Conservation (phyloP, 2,888 invertebrate species). For the Lycophotia porphyrea region DNA sequence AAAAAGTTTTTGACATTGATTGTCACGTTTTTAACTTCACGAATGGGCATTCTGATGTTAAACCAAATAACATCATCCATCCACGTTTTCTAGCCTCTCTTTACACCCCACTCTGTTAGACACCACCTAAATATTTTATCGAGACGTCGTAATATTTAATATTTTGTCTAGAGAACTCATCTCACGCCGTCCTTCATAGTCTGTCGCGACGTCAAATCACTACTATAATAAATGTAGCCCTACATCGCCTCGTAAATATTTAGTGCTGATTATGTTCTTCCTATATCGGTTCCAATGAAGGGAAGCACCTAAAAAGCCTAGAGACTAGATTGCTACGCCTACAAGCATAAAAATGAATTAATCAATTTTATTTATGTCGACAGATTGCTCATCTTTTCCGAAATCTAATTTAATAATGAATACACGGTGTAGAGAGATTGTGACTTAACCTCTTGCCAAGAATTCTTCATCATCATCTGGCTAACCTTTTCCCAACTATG, state of each 20-base stretch:
- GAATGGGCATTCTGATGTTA: background rate
- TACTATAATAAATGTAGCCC: background rate
- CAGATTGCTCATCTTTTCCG: background rate
- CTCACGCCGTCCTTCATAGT: background rate
- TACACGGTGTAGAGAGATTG: background rate
- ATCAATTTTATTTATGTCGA: conserved; percentile 16
- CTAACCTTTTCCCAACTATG: too few species aligned
- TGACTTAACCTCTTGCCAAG: background rate
- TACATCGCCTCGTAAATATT: conserved; percentile 40
- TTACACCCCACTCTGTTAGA: background rate
- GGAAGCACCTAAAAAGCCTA: background rate
- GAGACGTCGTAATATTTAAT: conserved; percentile 5
- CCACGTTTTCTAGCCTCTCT: background rate
- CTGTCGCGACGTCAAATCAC: conserved; percentile 14
- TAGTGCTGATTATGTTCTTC: conserved; percentile 19
- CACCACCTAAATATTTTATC: conserved; percentile 9
- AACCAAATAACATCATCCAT: background rate
- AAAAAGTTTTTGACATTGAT: background rate
- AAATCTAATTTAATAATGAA: conserved; percentile 8
- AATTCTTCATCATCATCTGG: too few species aligned
- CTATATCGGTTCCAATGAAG: background rate
- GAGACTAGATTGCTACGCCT: conserved; percentile 1
- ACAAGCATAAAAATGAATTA: background rate
- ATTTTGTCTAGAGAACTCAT: conserved; percentile 6
- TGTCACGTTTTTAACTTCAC: background rate